Percentiles rank a stretch among this genome's conserved stretches.
Conservation (phyloP, 2,888 invertebrate species). For the Ecdyonurus torrentis region DNA sequence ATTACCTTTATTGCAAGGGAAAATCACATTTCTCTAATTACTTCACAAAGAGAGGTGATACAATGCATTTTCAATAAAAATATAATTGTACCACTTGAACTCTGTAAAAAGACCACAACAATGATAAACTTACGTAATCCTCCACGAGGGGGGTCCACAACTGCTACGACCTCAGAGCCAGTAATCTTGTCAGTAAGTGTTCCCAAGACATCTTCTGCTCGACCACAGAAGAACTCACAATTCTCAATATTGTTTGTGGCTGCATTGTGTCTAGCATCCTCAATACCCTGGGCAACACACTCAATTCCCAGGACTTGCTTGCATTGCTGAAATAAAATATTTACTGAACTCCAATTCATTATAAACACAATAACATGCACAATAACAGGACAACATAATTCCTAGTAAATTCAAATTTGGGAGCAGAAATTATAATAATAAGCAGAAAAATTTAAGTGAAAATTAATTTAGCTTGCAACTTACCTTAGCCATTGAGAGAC, state of each 20-base stretch:
- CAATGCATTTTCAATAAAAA: neutral
- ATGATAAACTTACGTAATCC: conserved; percentile 73
- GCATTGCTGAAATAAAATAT: conserved; percentile 55
- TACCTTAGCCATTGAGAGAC: conserved; percentile 68
- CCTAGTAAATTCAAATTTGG: too few species aligned
- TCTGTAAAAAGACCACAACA: too few species aligned
- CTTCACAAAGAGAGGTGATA: neutral
- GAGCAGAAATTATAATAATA: too few species aligned
- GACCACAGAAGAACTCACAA: conserved; percentile 74
- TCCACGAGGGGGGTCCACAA: conserved; percentile 93
- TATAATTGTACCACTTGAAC: neutral
- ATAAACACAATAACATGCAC: too few species aligned
- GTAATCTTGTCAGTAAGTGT: conserved; percentile 44
- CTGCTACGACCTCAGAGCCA: conserved; percentile 55
- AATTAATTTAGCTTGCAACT: neutral
- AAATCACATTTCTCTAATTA: neutral
- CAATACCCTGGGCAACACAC: conserved; percentile 64
- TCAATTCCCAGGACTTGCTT: conserved; percentile 80
- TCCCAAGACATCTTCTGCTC: conserved; percentile 75
- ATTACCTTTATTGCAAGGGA: too few species aligned
- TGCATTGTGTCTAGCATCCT: conserved; percentile 83
- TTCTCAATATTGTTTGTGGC: conserved; percentile 57
- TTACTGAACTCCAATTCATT: too few species aligned
- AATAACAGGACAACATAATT: too few species aligned
- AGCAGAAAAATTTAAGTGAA: too few species aligned